phyloP scores from a whole-genome alignment of 2,797 vertebrate genomes.

The Molossus alvarezi region DNA sequence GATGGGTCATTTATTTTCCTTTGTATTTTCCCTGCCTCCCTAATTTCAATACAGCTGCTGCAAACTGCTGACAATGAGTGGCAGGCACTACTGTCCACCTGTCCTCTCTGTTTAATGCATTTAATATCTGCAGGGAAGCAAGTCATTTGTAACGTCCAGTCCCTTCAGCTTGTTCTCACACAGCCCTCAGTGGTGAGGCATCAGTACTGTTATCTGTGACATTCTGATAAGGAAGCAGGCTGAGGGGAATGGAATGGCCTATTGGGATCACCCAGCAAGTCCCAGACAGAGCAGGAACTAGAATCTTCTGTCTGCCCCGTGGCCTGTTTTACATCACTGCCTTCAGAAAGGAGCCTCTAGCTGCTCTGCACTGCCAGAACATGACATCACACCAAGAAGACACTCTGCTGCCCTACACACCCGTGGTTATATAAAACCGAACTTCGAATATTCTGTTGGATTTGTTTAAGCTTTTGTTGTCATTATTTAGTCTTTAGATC shows the following conservation, averaged over 20 bases:
- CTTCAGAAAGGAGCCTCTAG: conserved; percentile 30
- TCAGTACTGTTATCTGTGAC: conserved; percentile 69
- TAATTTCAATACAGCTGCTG: not conserved
- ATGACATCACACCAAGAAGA: not conserved
- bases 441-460: not conserved
- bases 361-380: conserved; percentile 44
- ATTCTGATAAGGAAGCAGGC: conserved; percentile 78
- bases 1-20: conserved; percentile 10
- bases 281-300: conserved; percentile 51
- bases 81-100: not conserved
- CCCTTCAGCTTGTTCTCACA: conserved; percentile 47
- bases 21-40: not conserved
- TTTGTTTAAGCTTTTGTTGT: conserved; percentile 56
- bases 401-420: not conserved
- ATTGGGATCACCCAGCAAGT: conserved; percentile 65
- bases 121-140: not conserved
- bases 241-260: conserved; percentile 35
- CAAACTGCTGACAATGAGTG: not conserved
- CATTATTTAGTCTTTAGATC: conserved; percentile 45
- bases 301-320: not conserved
- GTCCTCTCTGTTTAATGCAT: not conserved
- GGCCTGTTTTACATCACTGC: conserved; percentile 73
- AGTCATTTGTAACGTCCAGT: not conserved
- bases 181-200: conserved; percentile 19
- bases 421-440: conserved; percentile 1